A percentile compares a stretch with the other conserved stretches of the same genome.
Evolutionary conservation across 2,888 invertebrate genomes (phyloP).

Genomic region (Agriotes lineatus): DNA sequence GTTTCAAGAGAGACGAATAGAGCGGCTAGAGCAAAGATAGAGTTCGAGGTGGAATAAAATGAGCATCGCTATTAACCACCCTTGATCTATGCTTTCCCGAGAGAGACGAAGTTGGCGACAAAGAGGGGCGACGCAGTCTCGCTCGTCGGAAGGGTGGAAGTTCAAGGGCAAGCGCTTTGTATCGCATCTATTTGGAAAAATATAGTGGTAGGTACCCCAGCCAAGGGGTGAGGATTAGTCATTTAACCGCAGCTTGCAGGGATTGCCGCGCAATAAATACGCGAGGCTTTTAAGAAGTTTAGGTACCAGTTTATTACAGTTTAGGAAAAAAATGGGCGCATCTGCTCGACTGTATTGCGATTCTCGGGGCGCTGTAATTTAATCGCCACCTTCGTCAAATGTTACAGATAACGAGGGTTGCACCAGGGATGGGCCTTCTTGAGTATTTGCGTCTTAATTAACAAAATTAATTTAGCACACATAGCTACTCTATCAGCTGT

Average conservation of each 20-base stretch:
- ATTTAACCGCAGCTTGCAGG: background rate
- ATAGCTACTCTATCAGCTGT: too few relatives aligned
- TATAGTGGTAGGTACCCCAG: background rate
- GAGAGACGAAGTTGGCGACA: background rate
- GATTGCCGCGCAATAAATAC: too few relatives aligned
- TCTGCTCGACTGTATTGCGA: too few relatives aligned
- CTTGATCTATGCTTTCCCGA: conserved; percentile 34
- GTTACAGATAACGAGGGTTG: too few relatives aligned
- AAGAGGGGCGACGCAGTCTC: too few relatives aligned
- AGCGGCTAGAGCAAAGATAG: conserved; percentile 28
- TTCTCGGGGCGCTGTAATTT: too few relatives aligned
- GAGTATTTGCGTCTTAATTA: too few relatives aligned
- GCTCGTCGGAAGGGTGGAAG: background rate
- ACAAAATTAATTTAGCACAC: too few relatives aligned
- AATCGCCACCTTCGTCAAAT: too few relatives aligned
- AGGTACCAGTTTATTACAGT: too few relatives aligned
- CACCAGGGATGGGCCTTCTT: too few relatives aligned
- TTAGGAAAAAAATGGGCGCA: too few relatives aligned
- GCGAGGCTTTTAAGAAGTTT: background rate
- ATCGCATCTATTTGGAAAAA: background rate
- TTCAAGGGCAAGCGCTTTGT: conserved; percentile 2
- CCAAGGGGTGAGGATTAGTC: background rate
- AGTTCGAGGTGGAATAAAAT: conserved; percentile 32
- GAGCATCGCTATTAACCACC: conserved; percentile 38
- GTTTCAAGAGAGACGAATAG: conserved; percentile 36